phyloP scores from a whole-genome alignment of 2,113 vertebrate species.

The Channa maculata region DNA sequence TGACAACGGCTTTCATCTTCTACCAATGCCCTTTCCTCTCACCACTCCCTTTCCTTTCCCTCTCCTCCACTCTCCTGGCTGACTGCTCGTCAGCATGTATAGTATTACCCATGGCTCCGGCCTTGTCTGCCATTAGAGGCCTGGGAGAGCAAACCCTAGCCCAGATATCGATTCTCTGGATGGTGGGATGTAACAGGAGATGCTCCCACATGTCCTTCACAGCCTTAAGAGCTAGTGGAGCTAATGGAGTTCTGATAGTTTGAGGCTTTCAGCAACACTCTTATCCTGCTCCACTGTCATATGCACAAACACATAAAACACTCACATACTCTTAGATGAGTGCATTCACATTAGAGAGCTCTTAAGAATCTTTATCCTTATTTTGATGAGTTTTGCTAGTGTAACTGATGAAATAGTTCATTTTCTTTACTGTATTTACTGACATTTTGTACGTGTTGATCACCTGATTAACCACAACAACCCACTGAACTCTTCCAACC shows the following conservation, averaged over 20 bases:
- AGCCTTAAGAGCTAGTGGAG: constrained; percentile 63
- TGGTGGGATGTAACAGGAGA: constrained; percentile 92
- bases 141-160: constrained; percentile 94
- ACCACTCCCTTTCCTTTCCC: constrained; percentile 61
- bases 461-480: background rate
- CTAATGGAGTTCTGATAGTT: constrained; percentile 77
- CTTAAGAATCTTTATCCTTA: constrained; percentile 1
- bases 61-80: constrained; percentile 41
- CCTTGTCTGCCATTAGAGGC: constrained; percentile 95
- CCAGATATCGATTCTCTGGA: constrained; percentile 95
- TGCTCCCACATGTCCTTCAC: constrained; percentile 81
- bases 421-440: constrained; percentile 5
- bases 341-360: constrained; percentile 18
- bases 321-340: constrained; percentile 12
- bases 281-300: constrained; percentile 40
- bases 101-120: constrained; percentile 94
- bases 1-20: constrained; percentile 61
- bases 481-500: background rate
- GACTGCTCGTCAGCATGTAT: constrained; percentile 89
- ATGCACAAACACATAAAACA: constrained; percentile 42
- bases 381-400: background rate
- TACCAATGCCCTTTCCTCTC: constrained; percentile 80
- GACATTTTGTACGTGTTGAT: background rate
- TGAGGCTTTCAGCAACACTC: constrained; percentile 69
- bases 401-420: background rate